phyloP scores from a whole-genome alignment of 2,113 vertebrate genomes.

The Myanophis thanlyinensis region DNA sequence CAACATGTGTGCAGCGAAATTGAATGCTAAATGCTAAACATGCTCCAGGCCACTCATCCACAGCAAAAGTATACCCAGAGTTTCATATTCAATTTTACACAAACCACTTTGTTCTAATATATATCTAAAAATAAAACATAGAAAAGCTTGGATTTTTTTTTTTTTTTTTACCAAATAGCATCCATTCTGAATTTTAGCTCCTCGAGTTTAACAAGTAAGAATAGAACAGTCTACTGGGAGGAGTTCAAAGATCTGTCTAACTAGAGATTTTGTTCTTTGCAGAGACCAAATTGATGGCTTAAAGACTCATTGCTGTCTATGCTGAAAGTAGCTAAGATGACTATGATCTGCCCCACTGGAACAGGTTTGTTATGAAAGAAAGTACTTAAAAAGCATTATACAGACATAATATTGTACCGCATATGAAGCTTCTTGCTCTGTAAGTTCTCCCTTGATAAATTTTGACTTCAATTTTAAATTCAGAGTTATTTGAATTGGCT shows the following conservation, averaged over 20 bases:
- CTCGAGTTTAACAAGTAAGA: neutral
- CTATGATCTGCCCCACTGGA: neutral
- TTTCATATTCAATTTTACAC: neutral
- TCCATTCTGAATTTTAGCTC: neutral
- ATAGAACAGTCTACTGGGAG: neutral
- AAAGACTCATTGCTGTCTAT: neutral
- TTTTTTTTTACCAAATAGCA: neutral
- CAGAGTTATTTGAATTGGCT: neutral
- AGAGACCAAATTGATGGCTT: neutral
- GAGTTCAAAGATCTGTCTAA: neutral
- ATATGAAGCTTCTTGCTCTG: neutral
- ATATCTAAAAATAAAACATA: neutral
- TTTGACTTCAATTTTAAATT: conserved; percentile 1
- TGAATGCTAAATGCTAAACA: neutral
- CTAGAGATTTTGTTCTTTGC: neutral
- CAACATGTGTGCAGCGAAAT: no score
- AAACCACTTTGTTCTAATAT: neutral
- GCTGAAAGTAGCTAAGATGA: neutral
- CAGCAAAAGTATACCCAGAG: neutral
- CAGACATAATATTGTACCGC: neutral
- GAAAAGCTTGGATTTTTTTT: neutral
- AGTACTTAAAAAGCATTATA: neutral
- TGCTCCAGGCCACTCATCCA: neutral
- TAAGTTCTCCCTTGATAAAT: neutral
- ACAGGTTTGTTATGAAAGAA: neutral